Percentiles rank a stretch among this genome's conserved stretches.
Conservation (phyloP, 2,113 vertebrate species). For the Galemys pyrenaicus region DNA sequence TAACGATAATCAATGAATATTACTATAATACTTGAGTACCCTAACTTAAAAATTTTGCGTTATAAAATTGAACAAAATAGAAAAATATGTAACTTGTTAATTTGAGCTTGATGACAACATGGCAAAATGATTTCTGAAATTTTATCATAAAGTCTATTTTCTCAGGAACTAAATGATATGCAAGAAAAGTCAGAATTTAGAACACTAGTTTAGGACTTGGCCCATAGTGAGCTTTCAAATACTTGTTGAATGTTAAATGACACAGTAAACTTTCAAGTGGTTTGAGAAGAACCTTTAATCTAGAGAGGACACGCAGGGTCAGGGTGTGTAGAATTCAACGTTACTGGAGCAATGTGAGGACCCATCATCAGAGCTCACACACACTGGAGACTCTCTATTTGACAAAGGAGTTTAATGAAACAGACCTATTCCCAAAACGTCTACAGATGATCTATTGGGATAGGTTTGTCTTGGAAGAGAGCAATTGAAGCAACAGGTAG, state of each 20-base stretch:
- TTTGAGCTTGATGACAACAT: not conserved
- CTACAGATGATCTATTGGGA: not conserved
- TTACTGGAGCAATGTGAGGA: not conserved
- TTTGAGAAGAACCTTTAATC: not conserved
- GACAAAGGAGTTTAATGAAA: not conserved
- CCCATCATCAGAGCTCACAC: not conserved
- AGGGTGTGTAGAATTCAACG: not conserved
- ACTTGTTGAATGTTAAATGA: not conserved
- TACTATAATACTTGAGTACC: not conserved
- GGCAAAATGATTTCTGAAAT: not conserved
- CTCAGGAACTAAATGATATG: not conserved
- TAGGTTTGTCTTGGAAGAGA: not conserved
- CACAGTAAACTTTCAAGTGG: not conserved
- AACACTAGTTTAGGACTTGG: not conserved
- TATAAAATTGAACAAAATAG: not conserved
- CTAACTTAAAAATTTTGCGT: not conserved
- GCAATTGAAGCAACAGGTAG: not conserved
- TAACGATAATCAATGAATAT: not conserved
- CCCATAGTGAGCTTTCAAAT: not conserved
- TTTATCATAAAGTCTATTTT: not conserved
- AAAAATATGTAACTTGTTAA: not conserved
- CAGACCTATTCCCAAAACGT: fast-evolving
- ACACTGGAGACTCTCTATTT: not conserved
- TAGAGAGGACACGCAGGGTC: not conserved
- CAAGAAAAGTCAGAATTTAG: not conserved